These are phyloP conservation scores for Phocides pigmalion DNA, from an alignment of 1,140 invertebrate species.

Conservation along the genomic window DNA sequence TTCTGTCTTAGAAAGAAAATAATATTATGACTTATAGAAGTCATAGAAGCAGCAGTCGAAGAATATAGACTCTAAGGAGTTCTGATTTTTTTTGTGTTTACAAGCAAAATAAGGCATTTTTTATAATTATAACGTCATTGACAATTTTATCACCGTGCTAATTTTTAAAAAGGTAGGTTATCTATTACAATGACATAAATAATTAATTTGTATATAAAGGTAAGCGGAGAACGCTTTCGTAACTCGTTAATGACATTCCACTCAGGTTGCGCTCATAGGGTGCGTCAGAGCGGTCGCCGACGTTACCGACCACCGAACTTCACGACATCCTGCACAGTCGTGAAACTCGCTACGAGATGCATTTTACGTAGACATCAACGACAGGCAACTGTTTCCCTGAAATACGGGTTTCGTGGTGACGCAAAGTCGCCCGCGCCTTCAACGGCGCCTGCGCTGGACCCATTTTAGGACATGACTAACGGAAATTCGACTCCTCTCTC, in stretches of 20 bases:
- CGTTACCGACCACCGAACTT: conserved; percentile 20
- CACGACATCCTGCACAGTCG: conserved; percentile 27
- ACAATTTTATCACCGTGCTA: too few relatives aligned
- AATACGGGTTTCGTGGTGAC: conserved; percentile 79
- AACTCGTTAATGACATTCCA: conserved; percentile 74
- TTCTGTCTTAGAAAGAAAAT: too few relatives aligned
- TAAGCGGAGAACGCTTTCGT: conserved; percentile 50
- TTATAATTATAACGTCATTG: too few relatives aligned
- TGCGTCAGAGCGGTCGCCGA: conserved; percentile 68
- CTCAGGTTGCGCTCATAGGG: conserved; percentile 52
- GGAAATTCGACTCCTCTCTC: conserved; percentile 85
- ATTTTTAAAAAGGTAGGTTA: too few relatives aligned
- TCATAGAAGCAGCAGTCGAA: too few relatives aligned
- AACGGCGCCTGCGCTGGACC: conserved; percentile 83
- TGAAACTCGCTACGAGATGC: conserved; percentile 53
- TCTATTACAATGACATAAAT: too few relatives aligned
- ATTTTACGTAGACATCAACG: conserved; percentile 54
- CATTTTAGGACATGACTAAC: conserved; percentile 88
- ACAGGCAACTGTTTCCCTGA: conserved; percentile 69
- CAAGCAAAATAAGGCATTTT: too few relatives aligned
- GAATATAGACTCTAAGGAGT: too few relatives aligned
- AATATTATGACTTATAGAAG: too few relatives aligned
- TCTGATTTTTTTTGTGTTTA: too few relatives aligned
- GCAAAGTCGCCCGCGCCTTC: conserved; percentile 81
- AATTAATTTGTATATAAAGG: background rate